phyloP scores from a whole-genome alignment of 2,113 vertebrate genomes.

The Myocastor coypus region DNA sequence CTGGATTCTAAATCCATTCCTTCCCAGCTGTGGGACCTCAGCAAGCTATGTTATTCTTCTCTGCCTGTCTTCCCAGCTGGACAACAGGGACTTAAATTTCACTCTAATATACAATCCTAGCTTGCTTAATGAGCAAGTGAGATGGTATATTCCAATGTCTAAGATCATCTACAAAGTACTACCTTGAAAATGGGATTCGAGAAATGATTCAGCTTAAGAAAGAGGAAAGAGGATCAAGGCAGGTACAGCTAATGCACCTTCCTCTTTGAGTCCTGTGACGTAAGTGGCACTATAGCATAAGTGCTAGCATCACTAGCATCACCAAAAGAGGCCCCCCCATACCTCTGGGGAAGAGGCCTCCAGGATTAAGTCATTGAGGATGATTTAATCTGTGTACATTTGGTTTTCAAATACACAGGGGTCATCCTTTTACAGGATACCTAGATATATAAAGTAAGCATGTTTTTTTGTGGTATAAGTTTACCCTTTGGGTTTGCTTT shows the following conservation, averaged over 20 bases:
- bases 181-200: neutral
- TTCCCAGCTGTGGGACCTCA: neutral
- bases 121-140: neutral
- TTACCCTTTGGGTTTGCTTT: neutral
- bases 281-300: neutral
- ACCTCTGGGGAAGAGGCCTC: neutral
- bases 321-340: neutral
- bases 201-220: neutral
- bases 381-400: neutral
- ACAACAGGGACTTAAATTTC: neutral
- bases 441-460: neutral
- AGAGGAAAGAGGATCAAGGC: neutral
- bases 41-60: neutral
- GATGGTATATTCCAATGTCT: neutral
- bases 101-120: neutral
- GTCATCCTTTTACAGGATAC: neutral
- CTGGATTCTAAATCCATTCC: neutral
- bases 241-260: neutral
- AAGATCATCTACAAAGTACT: neutral
- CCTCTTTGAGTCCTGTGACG: neutral
- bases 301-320: neutral
- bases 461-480: neutral
- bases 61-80: neutral
- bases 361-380: neutral
- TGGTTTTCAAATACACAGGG: neutral